phyloP scores from a whole-genome alignment of 2,888 invertebrate species.

The Cryptophagus acutangulus region DNA sequence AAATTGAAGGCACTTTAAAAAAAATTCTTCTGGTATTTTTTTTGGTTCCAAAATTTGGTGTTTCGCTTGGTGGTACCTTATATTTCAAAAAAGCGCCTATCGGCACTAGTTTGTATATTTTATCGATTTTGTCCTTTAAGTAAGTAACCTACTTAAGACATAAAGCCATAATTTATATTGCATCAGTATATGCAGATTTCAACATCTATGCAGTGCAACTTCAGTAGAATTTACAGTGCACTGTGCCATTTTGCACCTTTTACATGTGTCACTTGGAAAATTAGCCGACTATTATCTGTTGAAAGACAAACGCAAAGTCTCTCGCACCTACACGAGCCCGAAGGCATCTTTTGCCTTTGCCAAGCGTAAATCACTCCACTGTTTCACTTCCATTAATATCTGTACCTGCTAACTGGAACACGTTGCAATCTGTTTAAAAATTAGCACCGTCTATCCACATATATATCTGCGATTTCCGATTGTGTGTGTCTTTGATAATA shows the following conservation, averaged over 20 bases:
- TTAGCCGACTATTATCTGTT: conserved; percentile 20
- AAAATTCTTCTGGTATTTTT: too few species aligned
- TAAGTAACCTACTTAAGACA: neutral
- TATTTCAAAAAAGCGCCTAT: too few species aligned
- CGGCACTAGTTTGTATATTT: too few species aligned
- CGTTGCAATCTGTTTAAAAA: conserved; percentile 26
- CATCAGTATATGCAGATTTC: conserved; percentile 1
- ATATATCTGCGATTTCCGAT: conserved; percentile 28
- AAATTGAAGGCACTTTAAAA: too few species aligned
- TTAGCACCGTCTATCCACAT: conserved; percentile 11
- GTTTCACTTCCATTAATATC: conserved; percentile 34
- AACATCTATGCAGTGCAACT: neutral
- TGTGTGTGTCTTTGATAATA: conserved; percentile 27
- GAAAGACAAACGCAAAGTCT: conserved; percentile 16
- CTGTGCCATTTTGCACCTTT: conserved; percentile 16
- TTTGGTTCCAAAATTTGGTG: too few species aligned
- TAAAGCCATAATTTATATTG: neutral
- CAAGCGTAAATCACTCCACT: conserved; percentile 31
- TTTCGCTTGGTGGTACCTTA: too few species aligned
- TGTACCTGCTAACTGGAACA: conserved; percentile 35
- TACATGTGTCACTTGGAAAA: conserved; percentile 20
- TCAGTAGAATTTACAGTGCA: conserved; percentile 1
- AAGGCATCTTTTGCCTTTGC: conserved; percentile 27
- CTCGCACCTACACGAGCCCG: conserved; percentile 33
- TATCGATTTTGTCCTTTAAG: too few species aligned